Evolutionary conservation across 2,113 vertebrate genomes (phyloP).

Genomic region (Sapajus apella): DNA sequence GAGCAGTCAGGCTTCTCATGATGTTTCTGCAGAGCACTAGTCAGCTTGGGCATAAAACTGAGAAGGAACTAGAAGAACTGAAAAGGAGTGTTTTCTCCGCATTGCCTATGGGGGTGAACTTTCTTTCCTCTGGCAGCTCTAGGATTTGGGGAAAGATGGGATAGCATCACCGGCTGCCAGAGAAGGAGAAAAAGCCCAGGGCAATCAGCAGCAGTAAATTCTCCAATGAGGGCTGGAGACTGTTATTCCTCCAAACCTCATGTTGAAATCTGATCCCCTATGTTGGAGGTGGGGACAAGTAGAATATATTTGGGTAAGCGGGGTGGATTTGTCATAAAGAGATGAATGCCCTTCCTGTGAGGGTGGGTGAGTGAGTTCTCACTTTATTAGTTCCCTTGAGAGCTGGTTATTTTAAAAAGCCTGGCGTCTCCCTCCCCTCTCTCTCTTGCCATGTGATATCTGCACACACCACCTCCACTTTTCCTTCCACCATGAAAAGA

Average conservation of each 20-base stretch:
- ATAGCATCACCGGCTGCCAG: neutral
- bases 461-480: neutral
- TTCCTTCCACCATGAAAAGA: neutral
- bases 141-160: neutral
- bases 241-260: neutral
- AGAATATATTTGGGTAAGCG: neutral
- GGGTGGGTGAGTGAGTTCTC: neutral
- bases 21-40: neutral
- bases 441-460: neutral
- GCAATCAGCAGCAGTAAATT: neutral
- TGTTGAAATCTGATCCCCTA: neutral
- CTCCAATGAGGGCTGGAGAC: neutral
- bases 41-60: neutral
- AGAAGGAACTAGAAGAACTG: neutral
- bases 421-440: neutral
- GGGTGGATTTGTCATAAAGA: neutral
- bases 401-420: neutral
- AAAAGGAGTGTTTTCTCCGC: neutral
- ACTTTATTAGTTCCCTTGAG: neutral
- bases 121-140: neutral
- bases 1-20: neutral
- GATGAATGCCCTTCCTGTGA: neutral
- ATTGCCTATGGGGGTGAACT: neutral
- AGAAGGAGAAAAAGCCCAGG: neutral
- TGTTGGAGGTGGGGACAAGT: neutral